Percentiles rank a stretch among this genome's conserved stretches.
These are phyloP conservation scores for Tetranychus piercei DNA, from an alignment of 2,888 invertebrate genomes.

Conservation along the genomic window DNA sequence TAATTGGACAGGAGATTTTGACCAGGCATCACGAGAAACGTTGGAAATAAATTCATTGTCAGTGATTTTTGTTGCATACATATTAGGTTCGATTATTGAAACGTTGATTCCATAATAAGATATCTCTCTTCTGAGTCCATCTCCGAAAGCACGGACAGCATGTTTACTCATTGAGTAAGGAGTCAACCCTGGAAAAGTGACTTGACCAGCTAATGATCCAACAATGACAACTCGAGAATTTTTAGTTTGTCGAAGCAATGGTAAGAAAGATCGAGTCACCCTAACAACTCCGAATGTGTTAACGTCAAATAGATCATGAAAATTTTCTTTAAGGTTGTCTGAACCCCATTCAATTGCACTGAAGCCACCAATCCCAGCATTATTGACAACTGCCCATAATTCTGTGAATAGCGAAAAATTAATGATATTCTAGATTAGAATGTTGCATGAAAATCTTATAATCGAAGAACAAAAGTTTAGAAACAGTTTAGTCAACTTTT, in stretches of 20 bases:
- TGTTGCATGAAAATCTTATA: not conserved
- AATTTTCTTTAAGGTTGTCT: conserved; percentile 31
- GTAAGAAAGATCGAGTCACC: conserved; percentile 31
- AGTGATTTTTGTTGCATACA: conserved; percentile 3
- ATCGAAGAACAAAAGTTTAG: too few species aligned
- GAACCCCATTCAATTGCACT: conserved; percentile 37
- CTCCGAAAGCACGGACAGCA: conserved; percentile 30
- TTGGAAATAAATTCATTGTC: not conserved
- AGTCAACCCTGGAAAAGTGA: not conserved
- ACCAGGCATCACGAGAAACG: not conserved
- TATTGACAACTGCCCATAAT: conserved; percentile 39
- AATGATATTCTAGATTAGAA: not conserved
- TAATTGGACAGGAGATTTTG: conserved; percentile 7
- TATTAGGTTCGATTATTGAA: conserved; percentile 5
- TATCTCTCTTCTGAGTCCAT: conserved; percentile 30
- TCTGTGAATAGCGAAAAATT: conserved; percentile 28
- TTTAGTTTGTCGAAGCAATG: conserved; percentile 29
- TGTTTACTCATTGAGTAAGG: conserved; percentile 31
- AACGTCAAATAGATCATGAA: conserved; percentile 31
- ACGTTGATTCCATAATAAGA: conserved; percentile 28
- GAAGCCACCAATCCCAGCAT: conserved; percentile 36
- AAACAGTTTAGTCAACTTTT: not conserved
- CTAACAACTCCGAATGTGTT: conserved; percentile 32
- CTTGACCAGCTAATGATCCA: conserved; percentile 30
- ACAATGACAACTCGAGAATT: conserved; percentile 31